Evolutionary conservation across 2,888 invertebrate species (phyloP).

Genomic region (Cheilosia impressa): DNA sequence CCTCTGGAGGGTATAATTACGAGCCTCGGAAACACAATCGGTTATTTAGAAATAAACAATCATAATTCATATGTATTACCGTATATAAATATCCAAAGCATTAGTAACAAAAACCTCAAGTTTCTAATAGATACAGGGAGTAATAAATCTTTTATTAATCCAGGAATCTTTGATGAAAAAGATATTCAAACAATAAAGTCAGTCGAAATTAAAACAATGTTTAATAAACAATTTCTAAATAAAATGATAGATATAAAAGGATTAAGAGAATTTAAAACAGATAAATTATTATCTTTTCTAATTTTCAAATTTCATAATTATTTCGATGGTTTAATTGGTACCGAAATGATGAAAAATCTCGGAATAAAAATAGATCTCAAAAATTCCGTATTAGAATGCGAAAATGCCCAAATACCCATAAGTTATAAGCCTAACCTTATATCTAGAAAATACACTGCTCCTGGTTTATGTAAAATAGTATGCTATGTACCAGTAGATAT

Average conservation of each 20-base stretch:
- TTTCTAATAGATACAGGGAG: not conserved
- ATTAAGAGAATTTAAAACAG: conserved; percentile 44
- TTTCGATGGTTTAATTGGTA: conserved; percentile 66
- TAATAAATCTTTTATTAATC: too few species aligned
- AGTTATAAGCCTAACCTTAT: conserved; percentile 7
- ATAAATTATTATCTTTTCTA: conserved; percentile 17
- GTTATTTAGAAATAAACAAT: too few species aligned
- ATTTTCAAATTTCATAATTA: conserved; percentile 63
- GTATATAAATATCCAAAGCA: not conserved
- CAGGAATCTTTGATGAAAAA: conserved; percentile 9
- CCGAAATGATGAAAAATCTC: conserved; percentile 52
- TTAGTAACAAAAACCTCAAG: not conserved
- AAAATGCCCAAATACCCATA: conserved; percentile 33
- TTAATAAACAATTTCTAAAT: conserved; percentile 10
- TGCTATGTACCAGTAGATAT: too few species aligned
- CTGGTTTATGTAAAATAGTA: too few species aligned
- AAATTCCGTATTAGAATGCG: conserved; percentile 42
- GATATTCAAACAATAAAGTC: conserved; percentile 26
- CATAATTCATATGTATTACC: too few species aligned
- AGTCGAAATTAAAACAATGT: conserved; percentile 33
- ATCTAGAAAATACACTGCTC: too few species aligned
- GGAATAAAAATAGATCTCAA: conserved; percentile 49
- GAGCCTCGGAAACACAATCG: too few species aligned
- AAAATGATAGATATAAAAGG: conserved; percentile 29
- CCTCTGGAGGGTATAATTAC: too few species aligned